These are phyloP conservation scores for Caenorhabditis doughertyi DNA, from an alignment of 2,888 invertebrate species.

Conservation along the genomic window DNA sequence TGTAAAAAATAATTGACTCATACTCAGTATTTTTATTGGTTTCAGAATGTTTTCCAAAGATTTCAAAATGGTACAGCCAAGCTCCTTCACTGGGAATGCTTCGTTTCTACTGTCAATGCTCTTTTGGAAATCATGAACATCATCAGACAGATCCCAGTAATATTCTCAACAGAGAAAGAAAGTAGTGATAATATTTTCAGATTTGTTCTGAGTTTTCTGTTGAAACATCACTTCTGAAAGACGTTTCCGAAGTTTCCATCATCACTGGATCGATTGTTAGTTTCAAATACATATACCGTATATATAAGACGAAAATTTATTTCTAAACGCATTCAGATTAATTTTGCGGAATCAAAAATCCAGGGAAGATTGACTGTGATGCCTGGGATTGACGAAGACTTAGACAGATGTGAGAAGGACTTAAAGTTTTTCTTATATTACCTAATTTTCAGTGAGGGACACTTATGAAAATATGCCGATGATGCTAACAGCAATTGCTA, in stretches of 20 bases:
- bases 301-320: not conserved
- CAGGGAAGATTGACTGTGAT: conserved; percentile 88
- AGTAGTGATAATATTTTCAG: conserved; percentile 7
- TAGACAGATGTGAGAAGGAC: conserved; percentile 86
- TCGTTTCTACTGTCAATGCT: conserved; percentile 50
- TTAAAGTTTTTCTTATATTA: not conserved
- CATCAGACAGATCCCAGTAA: conserved; percentile 39
- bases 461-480: conserved; percentile 88
- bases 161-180: too few species aligned
- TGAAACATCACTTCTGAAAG: conserved; percentile 21
- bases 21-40: too few species aligned
- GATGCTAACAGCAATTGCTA: conserved; percentile 88
- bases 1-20: conserved; percentile 19
- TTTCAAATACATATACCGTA: not conserved
- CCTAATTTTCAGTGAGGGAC: conserved; percentile 86
- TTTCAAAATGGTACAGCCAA: conserved; percentile 57
- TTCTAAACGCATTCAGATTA: conserved; percentile 83
- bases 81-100: conserved; percentile 60
- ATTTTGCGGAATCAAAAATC: conserved; percentile 84
- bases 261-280: conserved; percentile 53
- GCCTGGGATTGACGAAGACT: conserved; percentile 88
- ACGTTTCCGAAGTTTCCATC: conserved; percentile 54
- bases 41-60: conserved; percentile 51
- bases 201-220: conserved; percentile 27
- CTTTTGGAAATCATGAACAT: conserved; percentile 39